These are phyloP conservation scores for Oryzias javanicus DNA, from an alignment of 2,113 vertebrate genomes.

Conservation along the genomic window DNA sequence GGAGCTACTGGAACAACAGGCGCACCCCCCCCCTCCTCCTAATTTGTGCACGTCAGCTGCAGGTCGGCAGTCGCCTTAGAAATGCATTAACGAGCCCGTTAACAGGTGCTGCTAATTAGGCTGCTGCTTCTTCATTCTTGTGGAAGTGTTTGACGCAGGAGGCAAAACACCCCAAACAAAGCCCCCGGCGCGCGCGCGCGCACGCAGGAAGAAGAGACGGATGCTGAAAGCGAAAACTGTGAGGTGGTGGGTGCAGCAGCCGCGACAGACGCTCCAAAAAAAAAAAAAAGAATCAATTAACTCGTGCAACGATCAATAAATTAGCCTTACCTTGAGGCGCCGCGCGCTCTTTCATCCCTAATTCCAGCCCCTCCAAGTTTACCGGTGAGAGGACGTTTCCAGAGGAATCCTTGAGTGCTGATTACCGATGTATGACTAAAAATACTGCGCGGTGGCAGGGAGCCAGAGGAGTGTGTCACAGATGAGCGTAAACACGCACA, in stretches of 20 bases:
- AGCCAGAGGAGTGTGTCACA: constrained; percentile 59
- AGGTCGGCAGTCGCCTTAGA: constrained; percentile 28
- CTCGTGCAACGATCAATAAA: constrained; percentile 23
- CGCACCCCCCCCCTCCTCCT: neutral
- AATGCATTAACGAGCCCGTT: constrained; percentile 31
- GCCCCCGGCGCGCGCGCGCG: no score
- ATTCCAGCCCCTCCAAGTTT: constrained; percentile 43
- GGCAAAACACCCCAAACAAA: constrained; percentile 4
- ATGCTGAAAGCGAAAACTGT: constrained; percentile 21
- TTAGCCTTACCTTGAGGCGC: constrained; percentile 59
- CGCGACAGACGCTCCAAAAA: constrained; percentile 7
- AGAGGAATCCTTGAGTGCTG: constrained; percentile 61
- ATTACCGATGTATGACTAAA: constrained; percentile 55
- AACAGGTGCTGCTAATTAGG: constrained; percentile 50
- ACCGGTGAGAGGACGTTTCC: constrained; percentile 30
- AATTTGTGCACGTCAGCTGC: constrained; percentile 48
- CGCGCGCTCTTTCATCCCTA: constrained; percentile 52
- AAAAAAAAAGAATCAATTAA: constrained; percentile 27
- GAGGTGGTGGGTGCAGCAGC: constrained; percentile 13
- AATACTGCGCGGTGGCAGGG: constrained; percentile 59
- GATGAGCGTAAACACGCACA: constrained; percentile 57
- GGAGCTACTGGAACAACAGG: constrained; percentile 37
- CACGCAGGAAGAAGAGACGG: constrained; percentile 12
- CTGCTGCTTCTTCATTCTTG: constrained; percentile 14
- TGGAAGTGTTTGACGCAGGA: constrained; percentile 32